A percentile compares a stretch with the other conserved stretches of the same genome.
Conservation (phyloP, 2,113 vertebrate species). For the Pomatorhinus ruficollis region DNA sequence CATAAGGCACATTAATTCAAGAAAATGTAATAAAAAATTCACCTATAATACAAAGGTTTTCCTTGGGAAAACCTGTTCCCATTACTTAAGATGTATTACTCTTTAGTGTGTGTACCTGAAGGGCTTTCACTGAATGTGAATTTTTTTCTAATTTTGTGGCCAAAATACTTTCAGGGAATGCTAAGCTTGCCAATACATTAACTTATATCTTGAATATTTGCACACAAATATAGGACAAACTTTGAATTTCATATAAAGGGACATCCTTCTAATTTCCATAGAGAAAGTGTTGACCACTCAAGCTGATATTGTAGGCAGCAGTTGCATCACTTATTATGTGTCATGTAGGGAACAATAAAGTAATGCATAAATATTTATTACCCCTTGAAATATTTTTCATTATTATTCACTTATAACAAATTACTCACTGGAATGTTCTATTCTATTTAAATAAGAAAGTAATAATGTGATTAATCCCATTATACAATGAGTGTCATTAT, state of each 20-base stretch:
- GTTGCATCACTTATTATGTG: background rate
- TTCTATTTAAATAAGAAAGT: background rate
- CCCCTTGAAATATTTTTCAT: background rate
- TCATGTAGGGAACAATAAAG: background rate
- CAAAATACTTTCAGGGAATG: background rate
- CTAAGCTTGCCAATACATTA: background rate
- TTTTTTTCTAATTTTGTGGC: background rate
- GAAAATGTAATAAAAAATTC: constrained; percentile 11
- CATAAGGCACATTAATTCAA: constrained; percentile 21
- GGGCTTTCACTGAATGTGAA: background rate
- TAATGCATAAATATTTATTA: background rate
- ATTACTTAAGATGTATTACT: constrained; percentile 7
- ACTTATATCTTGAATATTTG: background rate
- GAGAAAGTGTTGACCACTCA: background rate
- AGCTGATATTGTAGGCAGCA: background rate
- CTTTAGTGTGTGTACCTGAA: background rate
- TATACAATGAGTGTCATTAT: background rate
- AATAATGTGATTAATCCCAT: background rate
- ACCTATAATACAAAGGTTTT: constrained; percentile 16
- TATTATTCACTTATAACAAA: background rate
- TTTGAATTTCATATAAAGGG: background rate
- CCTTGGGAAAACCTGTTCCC: constrained; percentile 25
- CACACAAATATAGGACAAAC: background rate
- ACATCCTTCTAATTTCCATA: background rate
- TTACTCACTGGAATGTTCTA: background rate